These are phyloP conservation scores for Zeugodacus cucurbitae DNA, from an alignment of 1,140 invertebrate species.

Conservation along the genomic window DNA sequence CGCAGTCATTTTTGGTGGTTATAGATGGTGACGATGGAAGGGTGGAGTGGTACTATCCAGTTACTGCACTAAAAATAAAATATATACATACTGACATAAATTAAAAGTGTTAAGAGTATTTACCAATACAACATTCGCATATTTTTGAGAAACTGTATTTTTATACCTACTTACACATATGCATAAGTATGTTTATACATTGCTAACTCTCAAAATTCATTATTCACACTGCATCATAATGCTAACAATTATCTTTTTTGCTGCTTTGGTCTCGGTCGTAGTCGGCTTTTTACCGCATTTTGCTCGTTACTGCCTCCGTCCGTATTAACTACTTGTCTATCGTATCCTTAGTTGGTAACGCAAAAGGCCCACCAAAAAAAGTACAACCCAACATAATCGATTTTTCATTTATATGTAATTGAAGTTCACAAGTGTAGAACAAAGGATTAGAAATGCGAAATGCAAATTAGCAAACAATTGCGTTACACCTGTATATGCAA, in stretches of 20 bases:
- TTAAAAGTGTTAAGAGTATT: no score
- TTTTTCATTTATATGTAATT: slow-evolving; percentile 20
- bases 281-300: slow-evolving; percentile 17
- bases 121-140: no score
- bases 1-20: neutral
- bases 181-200: neutral
- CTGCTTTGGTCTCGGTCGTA: neutral
- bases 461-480: neutral
- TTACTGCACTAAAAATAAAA: neutral
- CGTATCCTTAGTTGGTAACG: neutral
- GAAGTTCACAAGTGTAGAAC: neutral
- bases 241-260: neutral
- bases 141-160: neutral
- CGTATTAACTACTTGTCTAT: neutral
- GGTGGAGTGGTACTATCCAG: neutral
- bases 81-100: neutral
- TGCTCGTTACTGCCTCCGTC: neutral
- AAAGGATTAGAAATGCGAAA: neutral
- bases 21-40: neutral
- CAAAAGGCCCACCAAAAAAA: neutral
- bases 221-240: neutral
- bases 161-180: neutral
- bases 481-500: neutral
- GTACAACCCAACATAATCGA: slow-evolving; percentile 20
- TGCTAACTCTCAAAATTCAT: neutral